phyloP scores from a whole-genome alignment of 2,888 invertebrate genomes.

The Archips crataeganus region DNA sequence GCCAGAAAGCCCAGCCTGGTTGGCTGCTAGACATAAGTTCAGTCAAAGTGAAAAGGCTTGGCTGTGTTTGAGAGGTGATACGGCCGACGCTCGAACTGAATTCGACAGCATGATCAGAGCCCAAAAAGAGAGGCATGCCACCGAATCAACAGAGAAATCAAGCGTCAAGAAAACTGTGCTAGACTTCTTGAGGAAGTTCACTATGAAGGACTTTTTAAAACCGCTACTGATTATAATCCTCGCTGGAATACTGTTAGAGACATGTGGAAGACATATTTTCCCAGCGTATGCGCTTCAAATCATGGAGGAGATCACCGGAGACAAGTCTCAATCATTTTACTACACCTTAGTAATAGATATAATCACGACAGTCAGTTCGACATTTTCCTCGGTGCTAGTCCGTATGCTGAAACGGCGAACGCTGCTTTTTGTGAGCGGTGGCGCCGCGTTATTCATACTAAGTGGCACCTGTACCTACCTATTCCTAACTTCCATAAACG shows the following conservation, averaged over 20 bases:
- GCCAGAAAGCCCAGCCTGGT: conserved; percentile 86
- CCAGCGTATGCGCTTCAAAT: conserved; percentile 59
- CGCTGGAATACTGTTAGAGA: conserved; percentile 55
- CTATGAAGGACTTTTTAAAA: conserved; percentile 52
- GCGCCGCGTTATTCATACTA: conserved; percentile 53
- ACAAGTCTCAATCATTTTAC: conserved; percentile 53
- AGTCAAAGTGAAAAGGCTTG: conserved; percentile 78
- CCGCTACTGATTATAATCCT: conserved; percentile 55
- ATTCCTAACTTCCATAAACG: conserved; percentile 49
- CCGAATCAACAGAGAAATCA: conserved; percentile 22
- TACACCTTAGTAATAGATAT: conserved; percentile 58
- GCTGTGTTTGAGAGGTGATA: conserved; percentile 77
- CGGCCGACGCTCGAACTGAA: conserved; percentile 46
- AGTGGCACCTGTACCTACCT: conserved; percentile 52
- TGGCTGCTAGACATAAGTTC: conserved; percentile 71
- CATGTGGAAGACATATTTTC: conserved; percentile 60
- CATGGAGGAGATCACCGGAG: conserved; percentile 54
- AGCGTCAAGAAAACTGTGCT: conserved; percentile 23
- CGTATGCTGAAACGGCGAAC: conserved; percentile 59
- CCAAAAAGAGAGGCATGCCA: conserved; percentile 45
- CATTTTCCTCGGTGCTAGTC: conserved; percentile 57
- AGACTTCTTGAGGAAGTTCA: conserved; percentile 49
- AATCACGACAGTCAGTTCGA: conserved; percentile 55
- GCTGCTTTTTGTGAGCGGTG: conserved; percentile 55
- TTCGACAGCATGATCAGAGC: conserved; percentile 49